These are phyloP conservation scores for Eulimnadia texana DNA, from an alignment of 1,140 invertebrate genomes.

Conservation along the genomic window DNA sequence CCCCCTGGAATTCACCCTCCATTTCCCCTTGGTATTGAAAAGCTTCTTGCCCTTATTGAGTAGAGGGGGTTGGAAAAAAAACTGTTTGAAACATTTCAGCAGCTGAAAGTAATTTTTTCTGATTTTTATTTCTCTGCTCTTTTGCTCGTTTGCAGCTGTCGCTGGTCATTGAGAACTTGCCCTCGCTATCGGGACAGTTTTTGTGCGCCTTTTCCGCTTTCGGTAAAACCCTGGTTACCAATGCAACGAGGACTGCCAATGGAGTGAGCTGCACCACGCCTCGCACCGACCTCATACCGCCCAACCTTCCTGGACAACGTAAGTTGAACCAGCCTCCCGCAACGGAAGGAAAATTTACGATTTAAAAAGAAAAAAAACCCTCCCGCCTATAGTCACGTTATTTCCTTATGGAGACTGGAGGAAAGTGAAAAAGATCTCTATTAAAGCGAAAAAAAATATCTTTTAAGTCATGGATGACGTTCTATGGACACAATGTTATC, in stretches of 20 bases:
- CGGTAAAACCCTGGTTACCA: constrained; percentile 76
- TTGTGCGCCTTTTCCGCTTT: constrained; percentile 84
- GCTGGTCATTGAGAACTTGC: constrained; percentile 82
- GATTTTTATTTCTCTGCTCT: neutral
- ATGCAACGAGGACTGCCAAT: constrained; percentile 71
- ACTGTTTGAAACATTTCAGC: too few species aligned
- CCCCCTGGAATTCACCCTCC: too few species aligned
- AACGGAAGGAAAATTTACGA: neutral
- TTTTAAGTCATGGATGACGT: too few species aligned
- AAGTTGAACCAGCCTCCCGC: constrained; percentile 28
- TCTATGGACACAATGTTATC: too few species aligned
- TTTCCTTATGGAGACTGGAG: too few species aligned
- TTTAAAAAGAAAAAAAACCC: neutral
- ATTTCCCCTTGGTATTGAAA: too few species aligned
- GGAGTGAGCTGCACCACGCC: constrained; percentile 90
- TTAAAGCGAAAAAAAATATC: too few species aligned
- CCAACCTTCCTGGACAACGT: constrained; percentile 77
- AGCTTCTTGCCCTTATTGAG: too few species aligned
- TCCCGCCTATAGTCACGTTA: too few species aligned
- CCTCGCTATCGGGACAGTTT: constrained; percentile 71
- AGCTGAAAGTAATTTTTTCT: neutral
- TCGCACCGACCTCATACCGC: constrained; percentile 71
- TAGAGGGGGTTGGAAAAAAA: too few species aligned
- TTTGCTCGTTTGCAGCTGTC: constrained; percentile 42
- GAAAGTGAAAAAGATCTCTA: too few species aligned